A percentile compares a stretch with the other conserved stretches of the same genome.
Evolutionary conservation across 2,888 invertebrate species (phyloP).

Genomic region (Cerceris ruficornis): DNA sequence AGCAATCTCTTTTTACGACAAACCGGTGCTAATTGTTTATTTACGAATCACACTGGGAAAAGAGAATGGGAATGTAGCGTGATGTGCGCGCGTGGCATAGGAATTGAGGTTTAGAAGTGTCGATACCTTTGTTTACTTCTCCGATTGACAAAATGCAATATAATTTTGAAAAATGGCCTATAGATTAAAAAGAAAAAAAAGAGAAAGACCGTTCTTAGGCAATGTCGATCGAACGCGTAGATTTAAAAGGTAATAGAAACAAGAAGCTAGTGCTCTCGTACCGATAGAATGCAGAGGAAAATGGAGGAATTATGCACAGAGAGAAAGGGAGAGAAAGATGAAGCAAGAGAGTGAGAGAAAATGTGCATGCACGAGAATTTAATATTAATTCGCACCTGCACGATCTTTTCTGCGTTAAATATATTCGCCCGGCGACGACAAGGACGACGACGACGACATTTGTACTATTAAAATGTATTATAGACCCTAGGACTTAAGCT

Average conservation of each 20-base stretch:
- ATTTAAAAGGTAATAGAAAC: not conserved
- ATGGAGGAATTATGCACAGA: not conserved
- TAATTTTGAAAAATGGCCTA: not conserved
- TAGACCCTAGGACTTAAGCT: constrained; percentile 47
- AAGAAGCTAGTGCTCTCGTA: not conserved
- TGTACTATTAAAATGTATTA: constrained; percentile 58
- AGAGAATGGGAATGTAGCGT: too few species aligned
- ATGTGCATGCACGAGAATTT: constrained; percentile 24
- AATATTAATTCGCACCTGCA: constrained; percentile 35
- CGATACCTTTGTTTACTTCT: constrained; percentile 6
- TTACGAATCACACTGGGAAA: not conserved
- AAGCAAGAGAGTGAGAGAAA: constrained; percentile 11
- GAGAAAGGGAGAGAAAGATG: constrained; percentile 6
- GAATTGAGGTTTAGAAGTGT: constrained; percentile 11
- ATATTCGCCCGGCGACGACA: constrained; percentile 28
- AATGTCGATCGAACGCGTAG: too few species aligned
- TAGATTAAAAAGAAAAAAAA: not conserved
- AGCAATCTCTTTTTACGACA: not conserved
- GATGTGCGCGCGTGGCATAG: constrained; percentile 28
- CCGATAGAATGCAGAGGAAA: not conserved
- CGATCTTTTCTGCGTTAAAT: constrained; percentile 29
- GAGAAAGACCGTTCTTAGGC: not conserved
- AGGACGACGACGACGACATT: constrained; percentile 11
- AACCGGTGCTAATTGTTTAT: constrained; percentile 1
- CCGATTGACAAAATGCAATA: not conserved